phyloP scores from a whole-genome alignment of 2,113 vertebrate genomes.

The Neolamprologus sp. region DNA sequence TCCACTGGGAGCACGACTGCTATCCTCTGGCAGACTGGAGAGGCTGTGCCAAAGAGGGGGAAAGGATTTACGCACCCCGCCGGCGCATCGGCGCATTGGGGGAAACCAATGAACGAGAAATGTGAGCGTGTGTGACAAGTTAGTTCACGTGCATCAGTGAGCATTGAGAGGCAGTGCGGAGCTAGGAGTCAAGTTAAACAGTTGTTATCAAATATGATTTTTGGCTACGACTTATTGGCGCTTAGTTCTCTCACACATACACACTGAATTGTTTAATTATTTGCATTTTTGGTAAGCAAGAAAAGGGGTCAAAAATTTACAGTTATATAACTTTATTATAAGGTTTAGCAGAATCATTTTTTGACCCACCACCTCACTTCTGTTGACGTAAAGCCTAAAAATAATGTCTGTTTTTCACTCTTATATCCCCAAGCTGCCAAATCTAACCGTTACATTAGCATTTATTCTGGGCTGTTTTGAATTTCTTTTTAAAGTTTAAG shows the following conservation, averaged over 20 bases:
- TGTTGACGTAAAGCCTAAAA: neutral
- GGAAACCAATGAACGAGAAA: neutral
- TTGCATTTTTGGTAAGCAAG: neutral
- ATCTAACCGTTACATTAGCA: neutral
- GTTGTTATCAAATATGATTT: neutral
- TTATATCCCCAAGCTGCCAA: neutral
- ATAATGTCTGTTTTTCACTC: neutral
- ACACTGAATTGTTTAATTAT: neutral
- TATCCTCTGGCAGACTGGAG: slow-evolving; percentile 38
- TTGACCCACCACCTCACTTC: neutral
- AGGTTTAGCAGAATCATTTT: neutral
- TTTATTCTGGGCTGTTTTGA: neutral
- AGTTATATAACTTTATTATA: neutral
- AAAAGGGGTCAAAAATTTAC: neutral
- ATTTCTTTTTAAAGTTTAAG: neutral
- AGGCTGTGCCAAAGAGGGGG: slow-evolving; percentile 13
- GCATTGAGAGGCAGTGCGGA: neutral
- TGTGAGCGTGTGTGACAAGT: neutral
- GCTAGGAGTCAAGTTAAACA: neutral
- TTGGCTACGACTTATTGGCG: neutral
- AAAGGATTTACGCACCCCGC: slow-evolving; percentile 25
- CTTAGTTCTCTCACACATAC: neutral
- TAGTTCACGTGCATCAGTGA: neutral
- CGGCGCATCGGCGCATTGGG: neutral
- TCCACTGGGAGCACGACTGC: slow-evolving; percentile 68